These are phyloP conservation scores for Pecten maximus DNA, from an alignment of 2,888 invertebrate species.

Conservation along the genomic window DNA sequence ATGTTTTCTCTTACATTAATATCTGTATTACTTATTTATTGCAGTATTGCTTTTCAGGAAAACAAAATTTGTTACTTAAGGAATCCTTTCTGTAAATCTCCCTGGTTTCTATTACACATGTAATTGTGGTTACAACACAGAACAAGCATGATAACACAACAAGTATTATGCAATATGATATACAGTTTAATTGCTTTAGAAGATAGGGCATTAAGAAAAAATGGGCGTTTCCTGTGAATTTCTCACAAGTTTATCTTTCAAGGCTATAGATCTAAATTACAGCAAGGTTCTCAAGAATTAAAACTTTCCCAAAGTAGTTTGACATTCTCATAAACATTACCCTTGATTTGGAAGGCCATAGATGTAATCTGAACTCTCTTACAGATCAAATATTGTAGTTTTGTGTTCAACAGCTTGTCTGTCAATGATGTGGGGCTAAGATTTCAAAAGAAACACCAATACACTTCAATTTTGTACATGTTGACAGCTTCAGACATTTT, in stretches of 20 bases:
- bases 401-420: neutral
- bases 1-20: too few relatives aligned
- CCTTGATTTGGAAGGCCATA: neutral
- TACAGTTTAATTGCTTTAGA: neutral
- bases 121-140: neutral
- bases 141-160: neutral
- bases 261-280: neutral
- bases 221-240: conserved; percentile 6
- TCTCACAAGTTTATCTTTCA: conserved; percentile 13
- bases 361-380: neutral
- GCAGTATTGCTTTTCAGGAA: too few relatives aligned
- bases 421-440: neutral
- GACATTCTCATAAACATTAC: neutral
- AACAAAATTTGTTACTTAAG: neutral
- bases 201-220: neutral
- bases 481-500: neutral
- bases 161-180: neutral
- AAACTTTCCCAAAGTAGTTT: neutral
- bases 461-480: neutral
- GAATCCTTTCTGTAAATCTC: neutral
- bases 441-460: conserved; percentile 21
- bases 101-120: neutral
- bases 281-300: neutral
- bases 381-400: neutral
- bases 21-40: too few relatives aligned